Percentiles rank a stretch among this genome's conserved stretches.
phyloP scores from a whole-genome alignment of 2,797 vertebrate genomes.

The Amniataba percoides region DNA sequence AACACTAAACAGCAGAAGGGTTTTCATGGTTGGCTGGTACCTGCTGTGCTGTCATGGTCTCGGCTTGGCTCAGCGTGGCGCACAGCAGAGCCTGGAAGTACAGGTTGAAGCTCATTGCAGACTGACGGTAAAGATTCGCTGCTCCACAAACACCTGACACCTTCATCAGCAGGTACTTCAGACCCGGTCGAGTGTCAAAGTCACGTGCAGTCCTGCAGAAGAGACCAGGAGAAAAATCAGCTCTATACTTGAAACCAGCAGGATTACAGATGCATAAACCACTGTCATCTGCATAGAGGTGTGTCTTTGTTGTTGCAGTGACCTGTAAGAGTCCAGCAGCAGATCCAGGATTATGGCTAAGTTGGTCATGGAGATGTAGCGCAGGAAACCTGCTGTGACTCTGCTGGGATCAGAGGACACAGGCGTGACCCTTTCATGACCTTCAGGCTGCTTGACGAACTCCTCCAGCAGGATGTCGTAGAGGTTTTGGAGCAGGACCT shows the following conservation, averaged over 20 bases:
- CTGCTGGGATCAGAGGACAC: slow-evolving; percentile 86
- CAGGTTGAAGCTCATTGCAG: slow-evolving; percentile 97
- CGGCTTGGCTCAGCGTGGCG: slow-evolving; percentile 92
- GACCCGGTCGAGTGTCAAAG: slow-evolving; percentile 95
- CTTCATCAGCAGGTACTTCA: slow-evolving; percentile 98
- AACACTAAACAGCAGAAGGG: not conserved
- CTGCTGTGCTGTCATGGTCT: slow-evolving; percentile 92
- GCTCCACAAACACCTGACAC: slow-evolving; percentile 96
- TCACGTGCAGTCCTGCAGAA: slow-evolving; percentile 90
- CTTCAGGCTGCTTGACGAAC: slow-evolving; percentile 92
- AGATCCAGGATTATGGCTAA: slow-evolving; percentile 97
- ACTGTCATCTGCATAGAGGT: not conserved
- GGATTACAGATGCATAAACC: fast-evolving
- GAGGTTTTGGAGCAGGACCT: slow-evolving; percentile 97
- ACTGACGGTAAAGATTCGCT: slow-evolving; percentile 96
- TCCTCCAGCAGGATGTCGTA: slow-evolving; percentile 96
- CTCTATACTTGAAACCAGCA: not conserved
- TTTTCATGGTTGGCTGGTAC: slow-evolving; percentile 36
- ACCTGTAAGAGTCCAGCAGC: slow-evolving; percentile 94
- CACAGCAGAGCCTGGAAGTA: slow-evolving; percentile 96
- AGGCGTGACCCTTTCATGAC: slow-evolving; percentile 83
- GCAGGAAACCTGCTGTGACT: slow-evolving; percentile 90
- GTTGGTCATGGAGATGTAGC: slow-evolving; percentile 98
- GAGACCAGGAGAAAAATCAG: not conserved
- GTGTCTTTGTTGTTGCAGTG: not conserved